A percentile compares a stretch with the other conserved stretches of the same genome.
These are phyloP conservation scores for Psilopogon haemacephalus DNA, from an alignment of 2,113 vertebrate genomes.

Conservation along the genomic window DNA sequence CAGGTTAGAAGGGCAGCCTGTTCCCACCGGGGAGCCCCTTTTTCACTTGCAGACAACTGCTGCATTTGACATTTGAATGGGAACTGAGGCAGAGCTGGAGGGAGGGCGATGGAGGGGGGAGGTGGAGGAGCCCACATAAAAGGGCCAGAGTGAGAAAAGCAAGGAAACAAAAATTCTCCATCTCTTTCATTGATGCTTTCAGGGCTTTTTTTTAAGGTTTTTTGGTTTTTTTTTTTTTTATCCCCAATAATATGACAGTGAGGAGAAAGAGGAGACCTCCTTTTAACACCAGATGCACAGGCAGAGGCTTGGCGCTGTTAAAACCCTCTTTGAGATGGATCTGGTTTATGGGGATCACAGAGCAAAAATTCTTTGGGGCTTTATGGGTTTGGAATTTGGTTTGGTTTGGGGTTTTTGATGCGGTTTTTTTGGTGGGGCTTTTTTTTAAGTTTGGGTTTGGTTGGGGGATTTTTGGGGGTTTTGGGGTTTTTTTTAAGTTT, in stretches of 20 bases:
- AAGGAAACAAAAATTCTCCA: conserved; percentile 59
- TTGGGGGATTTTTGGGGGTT: no score
- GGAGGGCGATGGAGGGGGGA: not conserved
- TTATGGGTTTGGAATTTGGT: not conserved
- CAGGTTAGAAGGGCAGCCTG: conserved; percentile 85
- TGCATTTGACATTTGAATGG: conserved; percentile 85
- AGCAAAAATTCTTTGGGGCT: not conserved
- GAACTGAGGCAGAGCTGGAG: conserved; percentile 52
- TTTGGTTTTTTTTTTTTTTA: no score
- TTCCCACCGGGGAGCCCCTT: conserved; percentile 87
- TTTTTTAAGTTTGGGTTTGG: no score
- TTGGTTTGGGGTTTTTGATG: conserved; percentile 31
- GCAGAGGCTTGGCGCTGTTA: not conserved
- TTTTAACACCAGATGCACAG: not conserved
- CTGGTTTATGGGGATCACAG: conserved; percentile 19
- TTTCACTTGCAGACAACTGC: conserved; percentile 81
- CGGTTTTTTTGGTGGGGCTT: no score
- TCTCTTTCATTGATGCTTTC: conserved; percentile 66
- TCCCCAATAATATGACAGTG: conserved; percentile 21
- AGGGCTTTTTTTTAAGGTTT: not conserved
- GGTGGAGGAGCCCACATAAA: not conserved
- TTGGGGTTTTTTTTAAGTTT: no score
- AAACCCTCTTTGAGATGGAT: not conserved
- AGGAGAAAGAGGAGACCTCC: conserved; percentile 14
- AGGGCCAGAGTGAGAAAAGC: conserved; percentile 7